Evolutionary conservation across 2,888 invertebrate species (phyloP).

Genomic region (Caenorhabditis uteleia): DNA sequence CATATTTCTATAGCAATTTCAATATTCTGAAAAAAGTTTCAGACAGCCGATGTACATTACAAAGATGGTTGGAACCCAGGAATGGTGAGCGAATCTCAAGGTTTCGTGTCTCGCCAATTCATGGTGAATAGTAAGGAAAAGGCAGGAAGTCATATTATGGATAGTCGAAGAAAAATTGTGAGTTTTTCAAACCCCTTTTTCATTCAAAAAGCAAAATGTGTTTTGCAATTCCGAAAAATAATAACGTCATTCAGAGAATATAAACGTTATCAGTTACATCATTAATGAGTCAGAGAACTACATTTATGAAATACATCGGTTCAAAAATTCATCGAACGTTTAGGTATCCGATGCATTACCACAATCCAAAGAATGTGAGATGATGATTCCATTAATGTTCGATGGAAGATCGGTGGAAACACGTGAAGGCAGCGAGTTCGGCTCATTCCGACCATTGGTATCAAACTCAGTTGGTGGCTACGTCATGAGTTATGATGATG

Average conservation of each 20-base stretch:
- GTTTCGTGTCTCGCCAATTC: constrained; percentile 61
- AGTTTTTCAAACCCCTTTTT: constrained; percentile 9
- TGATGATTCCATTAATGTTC: constrained; percentile 52
- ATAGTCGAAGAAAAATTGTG: constrained; percentile 45
- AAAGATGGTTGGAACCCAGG: constrained; percentile 52
- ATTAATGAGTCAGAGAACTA: constrained; percentile 7
- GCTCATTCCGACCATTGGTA: constrained; percentile 59
- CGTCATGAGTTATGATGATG: constrained; percentile 56
- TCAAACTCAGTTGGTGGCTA: constrained; percentile 55
- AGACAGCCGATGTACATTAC: constrained; percentile 58
- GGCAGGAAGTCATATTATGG: constrained; percentile 61
- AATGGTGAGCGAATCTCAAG: constrained; percentile 54
- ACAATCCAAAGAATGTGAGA: constrained; percentile 41
- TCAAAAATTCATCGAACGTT: constrained; percentile 21
- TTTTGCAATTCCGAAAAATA: constrained; percentile 21
- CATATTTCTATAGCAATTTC: not conserved
- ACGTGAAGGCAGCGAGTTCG: constrained; percentile 45
- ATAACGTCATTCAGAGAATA: constrained; percentile 19
- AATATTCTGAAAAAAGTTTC: constrained; percentile 9
- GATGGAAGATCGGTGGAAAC: constrained; percentile 49
- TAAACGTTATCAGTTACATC: constrained; percentile 26
- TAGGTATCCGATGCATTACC: constrained; percentile 34
- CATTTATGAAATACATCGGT: constrained; percentile 15
- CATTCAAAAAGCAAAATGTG: not conserved
- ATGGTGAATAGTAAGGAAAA: constrained; percentile 52